phyloP scores from a whole-genome alignment of 2,797 vertebrate species.

The Notamacropus eugenii region DNA sequence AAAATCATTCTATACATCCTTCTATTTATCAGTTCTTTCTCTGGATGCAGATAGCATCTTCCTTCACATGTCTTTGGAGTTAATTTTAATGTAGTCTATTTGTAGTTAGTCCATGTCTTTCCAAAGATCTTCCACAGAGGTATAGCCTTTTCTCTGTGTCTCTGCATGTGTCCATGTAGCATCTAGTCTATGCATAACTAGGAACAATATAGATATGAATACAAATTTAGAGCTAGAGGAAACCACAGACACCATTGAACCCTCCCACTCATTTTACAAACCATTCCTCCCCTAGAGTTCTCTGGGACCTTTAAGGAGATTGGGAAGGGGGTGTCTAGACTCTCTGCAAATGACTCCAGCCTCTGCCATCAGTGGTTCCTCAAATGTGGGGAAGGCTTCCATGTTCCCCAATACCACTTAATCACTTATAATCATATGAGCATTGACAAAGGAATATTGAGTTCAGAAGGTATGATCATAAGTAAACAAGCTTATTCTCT shows the following conservation, averaged over 20 bases:
- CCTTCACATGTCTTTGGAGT: background rate
- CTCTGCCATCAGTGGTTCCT: background rate
- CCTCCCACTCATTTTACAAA: background rate
- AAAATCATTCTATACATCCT: background rate
- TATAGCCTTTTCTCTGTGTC: background rate
- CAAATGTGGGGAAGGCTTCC: background rate
- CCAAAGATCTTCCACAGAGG: background rate
- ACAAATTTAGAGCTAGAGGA: background rate
- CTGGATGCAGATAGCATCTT: background rate
- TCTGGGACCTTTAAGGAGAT: background rate
- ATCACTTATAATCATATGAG: background rate
- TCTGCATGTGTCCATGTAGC: background rate
- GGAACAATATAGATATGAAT: background rate
- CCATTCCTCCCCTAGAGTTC: background rate
- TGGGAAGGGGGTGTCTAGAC: background rate
- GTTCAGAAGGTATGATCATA: background rate
- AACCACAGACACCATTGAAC: background rate
- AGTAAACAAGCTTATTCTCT: background rate
- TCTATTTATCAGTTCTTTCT: background rate
- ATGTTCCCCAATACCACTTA: background rate
- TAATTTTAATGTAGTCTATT: background rate
- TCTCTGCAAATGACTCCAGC: background rate
- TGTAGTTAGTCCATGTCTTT: background rate
- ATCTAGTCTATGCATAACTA: background rate
- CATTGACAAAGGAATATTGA: background rate